Evolutionary conservation across 2,113 vertebrate genomes (phyloP), one percentile per base, ranked within the genome.

Genomic region (Crotalus horridus): DNA sequence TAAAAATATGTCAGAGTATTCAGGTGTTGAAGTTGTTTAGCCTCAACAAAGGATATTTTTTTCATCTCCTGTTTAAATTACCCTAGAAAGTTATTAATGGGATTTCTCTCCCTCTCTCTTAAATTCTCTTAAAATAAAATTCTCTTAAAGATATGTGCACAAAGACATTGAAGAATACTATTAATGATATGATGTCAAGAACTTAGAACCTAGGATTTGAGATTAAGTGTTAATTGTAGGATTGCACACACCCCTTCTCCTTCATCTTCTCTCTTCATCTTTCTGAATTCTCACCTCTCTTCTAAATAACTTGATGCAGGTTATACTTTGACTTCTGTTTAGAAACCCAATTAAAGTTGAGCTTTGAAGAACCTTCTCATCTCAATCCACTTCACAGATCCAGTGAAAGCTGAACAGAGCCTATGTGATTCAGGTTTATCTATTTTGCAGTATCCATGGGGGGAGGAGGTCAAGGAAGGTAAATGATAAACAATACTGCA

Each of bases 121-220:
- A 93, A 95, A 54, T 87, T 90, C 1, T 51, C 48, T 51, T 51
- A 51, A 51, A 51, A 51, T 51, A 51, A 51, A 51, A 51, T 51
- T 51, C 48, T 9, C 48, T 51, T 51, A 51, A 89, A 88, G 91
- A 6, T 86, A 61, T 20, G 90, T 15, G 1, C 94, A 81, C 33
- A 81, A 91, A 93, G 90, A 5, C 90, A 96, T 94, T 92, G 81
- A 96, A 92, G 48, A 15, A 48, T 13, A 0, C 56, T 92, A 91
- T 91, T 56, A 59, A 59, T 26, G 4, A 12, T 43, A 59, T 46
- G 33, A 43, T 59, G 33, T 89, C 21, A n/a, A 33, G 87, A 39
- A 59, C 9, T 9, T 56, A 56, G 15, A 88, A 88, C 15, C 29
- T 55, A 88, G 29, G 53, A 88, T 88, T 55, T 3, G 26, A 29